Evolutionary conservation across 2,113 vertebrate genomes (phyloP).

Genomic region (Neotragus moschatus): DNA sequence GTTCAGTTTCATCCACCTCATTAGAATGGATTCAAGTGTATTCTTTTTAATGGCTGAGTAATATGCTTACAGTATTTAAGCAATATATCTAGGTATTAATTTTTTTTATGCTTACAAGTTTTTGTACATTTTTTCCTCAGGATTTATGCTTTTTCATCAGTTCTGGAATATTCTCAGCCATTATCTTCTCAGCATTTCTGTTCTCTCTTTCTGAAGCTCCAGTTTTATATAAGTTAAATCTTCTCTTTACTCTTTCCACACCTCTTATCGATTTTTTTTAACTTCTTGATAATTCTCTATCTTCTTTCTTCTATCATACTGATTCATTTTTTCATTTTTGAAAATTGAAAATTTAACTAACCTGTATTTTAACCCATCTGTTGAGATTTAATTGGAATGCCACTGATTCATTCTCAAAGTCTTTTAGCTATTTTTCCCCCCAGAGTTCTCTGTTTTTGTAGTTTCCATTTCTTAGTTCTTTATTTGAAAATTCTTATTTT

Average conservation of each 20-base stretch:
- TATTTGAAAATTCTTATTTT: neutral
- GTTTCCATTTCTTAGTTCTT: conserved; percentile 1
- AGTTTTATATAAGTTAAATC: neutral
- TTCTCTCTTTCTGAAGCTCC: neutral
- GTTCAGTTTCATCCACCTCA: too few species aligned
- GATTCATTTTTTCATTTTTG: neutral
- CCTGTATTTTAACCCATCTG: neutral
- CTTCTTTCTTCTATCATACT: neutral
- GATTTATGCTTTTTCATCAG: neutral
- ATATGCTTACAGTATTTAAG: neutral
- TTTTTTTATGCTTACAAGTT: neutral
- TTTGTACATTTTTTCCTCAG: neutral
- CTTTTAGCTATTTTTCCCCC: neutral
- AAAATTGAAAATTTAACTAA: neutral
- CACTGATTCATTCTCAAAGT: neutral
- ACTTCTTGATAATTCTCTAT: neutral
- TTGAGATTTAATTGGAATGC: neutral
- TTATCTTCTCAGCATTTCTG: neutral
- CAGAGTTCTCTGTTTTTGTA: neutral
- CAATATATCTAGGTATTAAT: neutral
- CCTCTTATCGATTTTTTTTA: neutral
- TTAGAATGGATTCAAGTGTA: too few species aligned
- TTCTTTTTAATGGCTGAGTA: too few species aligned
- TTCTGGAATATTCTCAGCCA: neutral
- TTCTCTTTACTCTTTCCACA: neutral